Evolutionary conservation across 2,888 invertebrate species (phyloP).

Genomic region (Halictus ligatus): DNA sequence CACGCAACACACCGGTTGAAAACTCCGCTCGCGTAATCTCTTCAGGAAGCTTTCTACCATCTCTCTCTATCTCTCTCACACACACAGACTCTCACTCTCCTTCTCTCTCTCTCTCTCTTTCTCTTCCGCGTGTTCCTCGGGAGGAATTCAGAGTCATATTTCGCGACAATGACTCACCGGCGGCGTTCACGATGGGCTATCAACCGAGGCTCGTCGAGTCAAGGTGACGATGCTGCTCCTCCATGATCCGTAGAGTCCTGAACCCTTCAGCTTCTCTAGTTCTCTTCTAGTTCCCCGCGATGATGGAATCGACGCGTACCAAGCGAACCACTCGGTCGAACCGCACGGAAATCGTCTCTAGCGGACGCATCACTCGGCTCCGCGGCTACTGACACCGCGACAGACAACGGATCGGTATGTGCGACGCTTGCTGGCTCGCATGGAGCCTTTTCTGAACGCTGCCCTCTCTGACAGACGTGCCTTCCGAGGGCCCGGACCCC

Average conservation of each 20-base stretch:
- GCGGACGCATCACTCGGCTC: slow-evolving; percentile 44
- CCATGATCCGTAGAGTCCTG: slow-evolving; percentile 36
- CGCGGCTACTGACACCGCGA: slow-evolving; percentile 61
- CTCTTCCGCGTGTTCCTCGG: background rate
- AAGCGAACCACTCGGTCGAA: slow-evolving; percentile 13
- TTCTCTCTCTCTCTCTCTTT: background rate
- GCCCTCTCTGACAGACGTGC: slow-evolving; percentile 65
- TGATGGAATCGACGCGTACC: background rate
- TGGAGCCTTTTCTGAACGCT: slow-evolving; percentile 65
- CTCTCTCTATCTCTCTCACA: background rate
- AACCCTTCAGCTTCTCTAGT: background rate
- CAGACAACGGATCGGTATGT: slow-evolving; percentile 64
- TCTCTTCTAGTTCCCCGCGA: background rate
- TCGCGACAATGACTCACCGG: slow-evolving; percentile 77
- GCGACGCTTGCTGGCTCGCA: slow-evolving; percentile 53
- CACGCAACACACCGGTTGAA: slow-evolving; percentile 9
- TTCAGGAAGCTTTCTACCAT: background rate
- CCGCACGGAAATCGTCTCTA: slow-evolving; percentile 41
- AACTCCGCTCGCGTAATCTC: slow-evolving; percentile 14
- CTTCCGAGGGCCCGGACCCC: slow-evolving; percentile 52
- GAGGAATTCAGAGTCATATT: slow-evolving; percentile 47
- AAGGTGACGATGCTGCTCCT: slow-evolving; percentile 63
- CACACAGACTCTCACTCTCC: background rate
- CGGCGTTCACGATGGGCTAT: slow-evolving; percentile 66
- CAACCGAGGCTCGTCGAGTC: slow-evolving; percentile 62